phyloP scores from a whole-genome alignment of 2,113 vertebrate genomes.

The Oreochromis spilurus region DNA sequence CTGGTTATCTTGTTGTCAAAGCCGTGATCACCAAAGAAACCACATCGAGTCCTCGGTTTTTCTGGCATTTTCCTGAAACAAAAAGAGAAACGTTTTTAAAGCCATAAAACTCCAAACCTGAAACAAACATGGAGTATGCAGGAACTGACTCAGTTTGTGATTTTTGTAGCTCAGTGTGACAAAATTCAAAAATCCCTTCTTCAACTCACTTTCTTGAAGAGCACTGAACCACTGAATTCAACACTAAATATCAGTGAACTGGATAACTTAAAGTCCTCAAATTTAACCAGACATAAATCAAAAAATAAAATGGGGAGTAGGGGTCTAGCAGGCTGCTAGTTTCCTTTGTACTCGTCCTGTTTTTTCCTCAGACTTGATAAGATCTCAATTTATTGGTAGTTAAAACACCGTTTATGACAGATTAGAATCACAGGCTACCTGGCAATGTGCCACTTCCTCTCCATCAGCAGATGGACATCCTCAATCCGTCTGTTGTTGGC shows the following conservation, averaged over 20 bases:
- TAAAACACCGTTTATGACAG: rapidly evolving
- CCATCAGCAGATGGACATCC: constrained; percentile 93
- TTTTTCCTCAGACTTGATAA: neutral
- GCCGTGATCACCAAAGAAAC: constrained; percentile 93
- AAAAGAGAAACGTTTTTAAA: neutral
- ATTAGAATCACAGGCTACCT: constrained; percentile 68
- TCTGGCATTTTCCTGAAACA: constrained; percentile 82
- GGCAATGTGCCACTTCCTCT: constrained; percentile 91
- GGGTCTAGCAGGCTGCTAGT: rapidly evolving
- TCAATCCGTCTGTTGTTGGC: constrained; percentile 94
- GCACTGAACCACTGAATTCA: neutral
- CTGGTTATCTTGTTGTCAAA: constrained; percentile 98
- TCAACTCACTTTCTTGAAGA: neutral
- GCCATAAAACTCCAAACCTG: neutral
- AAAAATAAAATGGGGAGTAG: rapidly evolving
- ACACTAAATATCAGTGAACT: neutral
- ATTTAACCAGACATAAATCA: neutral
- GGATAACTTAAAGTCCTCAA: neutral
- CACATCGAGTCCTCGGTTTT: constrained; percentile 79
- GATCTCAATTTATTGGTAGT: neutral
- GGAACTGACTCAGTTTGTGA: too few species aligned
- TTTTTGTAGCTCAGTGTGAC: neutral
- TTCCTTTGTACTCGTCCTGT: neutral
- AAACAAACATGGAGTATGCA: neutral
- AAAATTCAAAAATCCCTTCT: neutral